phyloP scores from a whole-genome alignment of 1,140 invertebrate species.

The Drosophila varians region DNA sequence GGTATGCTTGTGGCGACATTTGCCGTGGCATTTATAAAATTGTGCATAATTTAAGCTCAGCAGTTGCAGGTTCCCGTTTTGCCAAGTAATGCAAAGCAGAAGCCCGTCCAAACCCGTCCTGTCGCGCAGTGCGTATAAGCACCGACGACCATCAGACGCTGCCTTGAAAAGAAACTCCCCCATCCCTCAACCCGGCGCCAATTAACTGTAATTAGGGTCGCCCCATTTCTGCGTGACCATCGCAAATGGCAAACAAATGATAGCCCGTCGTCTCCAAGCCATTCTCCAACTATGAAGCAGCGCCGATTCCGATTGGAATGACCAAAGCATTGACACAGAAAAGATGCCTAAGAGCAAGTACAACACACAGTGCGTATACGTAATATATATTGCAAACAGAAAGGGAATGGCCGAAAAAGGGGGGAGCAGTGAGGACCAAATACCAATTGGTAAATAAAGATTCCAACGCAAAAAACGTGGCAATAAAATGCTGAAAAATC shows the following conservation, averaged over 20 bases:
- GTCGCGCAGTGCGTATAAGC: slow-evolving; percentile 42
- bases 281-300: background rate
- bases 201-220: slow-evolving; percentile 73
- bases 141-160: background rate
- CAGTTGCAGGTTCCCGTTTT: slow-evolving; percentile 35
- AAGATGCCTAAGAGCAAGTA: slow-evolving; percentile 19
- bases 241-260: slow-evolving; percentile 14
- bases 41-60: slow-evolving; percentile 62
- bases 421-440: no score
- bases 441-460: slow-evolving; percentile 27
- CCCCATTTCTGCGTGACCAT: slow-evolving; percentile 38
- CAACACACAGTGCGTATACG: slow-evolving; percentile 10
- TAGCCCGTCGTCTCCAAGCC: background rate
- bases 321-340: background rate
- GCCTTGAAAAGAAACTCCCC: background rate
- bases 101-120: slow-evolving; percentile 1
- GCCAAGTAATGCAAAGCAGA: slow-evolving; percentile 15
- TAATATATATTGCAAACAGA: background rate
- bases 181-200: slow-evolving; percentile 32
- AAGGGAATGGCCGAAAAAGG: background rate
- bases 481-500: slow-evolving; percentile 53
- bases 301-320: background rate
- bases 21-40: slow-evolving; percentile 57
- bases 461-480: background rate
- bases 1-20: slow-evolving; percentile 42